Conservation (phyloP, 2,113 vertebrate species). For the Procavia capensis region DNA sequence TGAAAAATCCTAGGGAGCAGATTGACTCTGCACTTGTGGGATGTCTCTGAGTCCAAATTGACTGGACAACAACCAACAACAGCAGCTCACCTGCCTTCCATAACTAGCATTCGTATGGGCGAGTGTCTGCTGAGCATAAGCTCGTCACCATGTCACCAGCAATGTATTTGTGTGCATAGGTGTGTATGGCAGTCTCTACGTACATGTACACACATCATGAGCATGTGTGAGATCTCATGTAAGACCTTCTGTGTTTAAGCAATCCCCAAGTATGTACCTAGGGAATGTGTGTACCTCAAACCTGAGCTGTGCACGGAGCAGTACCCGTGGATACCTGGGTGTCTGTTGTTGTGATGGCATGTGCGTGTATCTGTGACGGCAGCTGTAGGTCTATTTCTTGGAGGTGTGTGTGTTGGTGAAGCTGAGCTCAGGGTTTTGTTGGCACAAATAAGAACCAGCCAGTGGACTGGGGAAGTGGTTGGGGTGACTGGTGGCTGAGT, state of each 20-base stretch:
- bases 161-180: neutral
- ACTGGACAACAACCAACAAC: no score
- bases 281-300: neutral
- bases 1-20: neutral
- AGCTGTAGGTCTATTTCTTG: rapidly evolving
- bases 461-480: rapidly evolving
- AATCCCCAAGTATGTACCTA: rapidly evolving
- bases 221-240: rapidly evolving
- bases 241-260: neutral
- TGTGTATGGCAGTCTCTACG: rapidly evolving
- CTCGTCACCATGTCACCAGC: neutral
- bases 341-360: neutral
- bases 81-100: neutral
- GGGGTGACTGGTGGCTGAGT: no score
- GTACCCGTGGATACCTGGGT: rapidly evolving
- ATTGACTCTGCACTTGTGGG: neutral
- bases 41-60: neutral
- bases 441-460: no score
- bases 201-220: rapidly evolving
- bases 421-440: neutral
- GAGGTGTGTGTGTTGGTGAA: neutral
- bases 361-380: neutral
- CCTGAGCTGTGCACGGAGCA: neutral
- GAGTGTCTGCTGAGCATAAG: neutral
- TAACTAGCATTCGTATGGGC: no score